Base-by-base conservation (phyloP, 2,888 invertebrate species). In the Tinea pellionella region DNA sequence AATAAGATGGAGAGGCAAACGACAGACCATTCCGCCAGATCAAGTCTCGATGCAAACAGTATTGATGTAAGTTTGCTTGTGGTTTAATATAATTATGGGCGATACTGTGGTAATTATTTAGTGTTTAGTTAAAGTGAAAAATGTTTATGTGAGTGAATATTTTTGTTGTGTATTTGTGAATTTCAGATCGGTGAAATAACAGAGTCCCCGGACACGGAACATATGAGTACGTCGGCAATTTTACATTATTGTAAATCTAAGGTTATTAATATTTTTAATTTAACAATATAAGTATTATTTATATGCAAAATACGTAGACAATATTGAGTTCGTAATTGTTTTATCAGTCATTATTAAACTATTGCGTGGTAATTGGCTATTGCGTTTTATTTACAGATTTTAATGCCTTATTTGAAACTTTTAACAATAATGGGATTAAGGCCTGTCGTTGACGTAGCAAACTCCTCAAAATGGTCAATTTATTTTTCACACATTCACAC, bases 161-260 rank as follows among this genome's bases (percentile, higher is more conserved):
- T 37, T 12, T 37, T 9, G 9, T 7, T 7, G 9, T 9, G 30
- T 9, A 9, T 6, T 37, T 37, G n/a, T 37, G 37, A 60, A 59
- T 75, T 75, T 63, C 74, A 93, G 92, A 90, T 92, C 66, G 92
- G 92, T 62, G 92, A 93, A 77, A 90, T 92, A 66, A 89, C 89
- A 0, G 93, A 93, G 70, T 89, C 90, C 63, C 91, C 92, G 62
- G 90, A 90, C 69, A 89, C 89, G 43, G 90, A 91, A 65, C 89
- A 90, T 65, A 88, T 91, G 75, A 94, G 93, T 67, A 93, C 94
- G 30, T 94, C 94, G 11, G 93, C 93, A 9, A 91, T 94, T 65
- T 88, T 95, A 72, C 90, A 91, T 73, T 94, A 94, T 70, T 95
- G 95, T 85, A 94, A 95, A 83, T 90, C 90, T 61, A 94, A 93